Conservation (phyloP, 92 coral and sea anemone species). For the Bergia sp. region DNA sequence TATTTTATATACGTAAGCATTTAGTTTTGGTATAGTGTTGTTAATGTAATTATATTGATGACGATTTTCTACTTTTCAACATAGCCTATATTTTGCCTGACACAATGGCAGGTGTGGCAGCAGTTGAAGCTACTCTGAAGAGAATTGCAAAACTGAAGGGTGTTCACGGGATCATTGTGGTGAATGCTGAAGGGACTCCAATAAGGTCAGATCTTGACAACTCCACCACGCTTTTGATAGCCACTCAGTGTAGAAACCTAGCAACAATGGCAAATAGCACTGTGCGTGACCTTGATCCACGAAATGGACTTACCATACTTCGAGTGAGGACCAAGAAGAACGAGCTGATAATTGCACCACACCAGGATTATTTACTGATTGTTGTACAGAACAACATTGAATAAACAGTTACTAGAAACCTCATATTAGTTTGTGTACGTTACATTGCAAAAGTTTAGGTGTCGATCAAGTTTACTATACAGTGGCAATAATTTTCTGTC, state of each 20-base stretch:
- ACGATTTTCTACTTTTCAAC: neutral
- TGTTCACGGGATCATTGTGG: constrained; percentile 81
- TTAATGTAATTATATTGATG: too few species aligned
- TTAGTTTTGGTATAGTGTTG: too few species aligned
- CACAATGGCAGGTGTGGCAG: constrained; percentile 33
- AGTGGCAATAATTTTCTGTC: too few species aligned
- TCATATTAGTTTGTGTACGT: too few species aligned
- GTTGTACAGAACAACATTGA: constrained; percentile 75
- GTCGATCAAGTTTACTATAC: too few species aligned
- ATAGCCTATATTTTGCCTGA: neutral
- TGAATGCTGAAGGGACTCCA: constrained; percentile 81
- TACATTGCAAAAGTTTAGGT: too few species aligned
- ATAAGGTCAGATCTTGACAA: constrained; percentile 83
- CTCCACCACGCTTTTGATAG: constrained; percentile 72
- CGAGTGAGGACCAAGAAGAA: constrained; percentile 82
- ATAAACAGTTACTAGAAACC: constrained; percentile 17
- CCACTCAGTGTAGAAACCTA: constrained; percentile 65
- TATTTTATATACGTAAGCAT: too few species aligned
- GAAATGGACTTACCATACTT: constrained; percentile 69
- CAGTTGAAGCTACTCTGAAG: constrained; percentile 69
- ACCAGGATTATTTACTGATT: constrained; percentile 69
- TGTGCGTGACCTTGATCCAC: constrained; percentile 86
- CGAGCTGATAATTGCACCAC: constrained; percentile 83
- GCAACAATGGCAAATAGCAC: constrained; percentile 65
- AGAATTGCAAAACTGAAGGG: constrained; percentile 74